A percentile compares a stretch with the other conserved stretches of the same genome.
These are phyloP conservation scores for Choristoneura rosaceana DNA, from an alignment of 2,888 invertebrate genomes.

Conservation along the genomic window DNA sequence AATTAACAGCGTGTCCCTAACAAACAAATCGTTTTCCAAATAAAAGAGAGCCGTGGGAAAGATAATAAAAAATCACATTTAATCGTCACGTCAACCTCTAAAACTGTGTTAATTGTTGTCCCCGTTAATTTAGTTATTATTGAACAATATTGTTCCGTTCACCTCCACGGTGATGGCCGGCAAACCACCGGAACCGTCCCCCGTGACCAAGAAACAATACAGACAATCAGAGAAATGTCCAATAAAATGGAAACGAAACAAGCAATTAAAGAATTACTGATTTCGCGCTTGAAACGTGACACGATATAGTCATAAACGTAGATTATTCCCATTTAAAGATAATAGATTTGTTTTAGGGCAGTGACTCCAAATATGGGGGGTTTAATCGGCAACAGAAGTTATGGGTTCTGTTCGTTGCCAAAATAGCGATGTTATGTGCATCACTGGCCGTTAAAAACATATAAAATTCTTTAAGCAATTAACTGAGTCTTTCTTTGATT, in stretches of 20 bases:
- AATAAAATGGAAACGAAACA: constrained; percentile 24
- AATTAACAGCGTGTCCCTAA: constrained; percentile 16
- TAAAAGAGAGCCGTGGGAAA: constrained; percentile 27
- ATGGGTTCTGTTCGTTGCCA: neutral
- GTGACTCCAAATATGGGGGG: constrained; percentile 8
- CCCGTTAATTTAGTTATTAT: constrained; percentile 39
- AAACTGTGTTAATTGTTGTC: constrained; percentile 29
- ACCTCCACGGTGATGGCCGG: neutral
- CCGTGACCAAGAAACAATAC: constrained; percentile 29
- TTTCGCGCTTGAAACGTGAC: constrained; percentile 31
- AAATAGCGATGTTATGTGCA: neutral
- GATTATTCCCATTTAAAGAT: constrained; percentile 4
- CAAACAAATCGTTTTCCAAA: neutral
- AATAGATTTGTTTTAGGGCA: constrained; percentile 18
- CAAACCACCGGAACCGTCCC: constrained; percentile 27
- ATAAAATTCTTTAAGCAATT: neutral
- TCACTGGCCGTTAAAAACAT: neutral
- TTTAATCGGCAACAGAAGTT: constrained; percentile 9
- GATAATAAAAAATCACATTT: constrained; percentile 15
- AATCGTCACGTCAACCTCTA: neutral
- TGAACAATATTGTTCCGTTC: constrained; percentile 35
- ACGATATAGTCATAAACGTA: constrained; percentile 14
- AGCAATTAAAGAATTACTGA: constrained; percentile 33
- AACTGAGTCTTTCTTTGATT: too few species aligned
- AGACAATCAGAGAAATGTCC: constrained; percentile 26